A percentile compares a stretch with the other conserved stretches of the same genome.
Evolutionary conservation across 2,113 vertebrate genomes (phyloP).

Genomic region (Nycticebus coucang): DNA sequence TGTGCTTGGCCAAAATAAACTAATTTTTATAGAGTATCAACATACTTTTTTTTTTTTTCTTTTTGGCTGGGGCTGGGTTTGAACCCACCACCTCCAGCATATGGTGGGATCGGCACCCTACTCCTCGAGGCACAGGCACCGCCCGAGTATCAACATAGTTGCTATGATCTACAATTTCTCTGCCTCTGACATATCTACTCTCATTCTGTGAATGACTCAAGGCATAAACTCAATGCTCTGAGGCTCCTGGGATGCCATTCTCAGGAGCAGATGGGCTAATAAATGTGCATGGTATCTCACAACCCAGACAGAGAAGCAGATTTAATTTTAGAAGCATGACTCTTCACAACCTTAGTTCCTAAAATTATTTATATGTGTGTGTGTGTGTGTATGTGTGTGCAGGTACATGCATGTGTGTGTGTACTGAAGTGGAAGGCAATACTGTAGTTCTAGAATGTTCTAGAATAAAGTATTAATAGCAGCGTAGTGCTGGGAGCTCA

Average conservation of each 20-base stretch:
- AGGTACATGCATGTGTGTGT: not conserved
- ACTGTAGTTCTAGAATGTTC: conserved; percentile 18
- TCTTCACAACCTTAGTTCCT: conserved; percentile 14
- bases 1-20: conserved; percentile 49
- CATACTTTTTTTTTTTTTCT: no score
- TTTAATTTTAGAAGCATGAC: conserved; percentile 59
- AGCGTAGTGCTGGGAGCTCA: not conserved
- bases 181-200: conserved; percentile 17
- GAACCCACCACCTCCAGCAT: no score
- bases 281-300: not conserved
- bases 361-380: not conserved
- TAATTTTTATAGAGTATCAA: conserved; percentile 42
- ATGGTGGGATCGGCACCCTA: no score
- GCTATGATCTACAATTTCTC: not conserved
- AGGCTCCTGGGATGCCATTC: not conserved
- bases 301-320: conserved; percentile 16
- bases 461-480: conserved; percentile 20
- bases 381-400: no score
- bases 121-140: no score
- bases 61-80: no score
- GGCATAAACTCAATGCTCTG: not conserved
- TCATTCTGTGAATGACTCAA: conserved; percentile 40
- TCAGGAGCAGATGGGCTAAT: conserved; percentile 46
- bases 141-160: conserved; percentile 22
- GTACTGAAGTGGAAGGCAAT: not conserved